Evolutionary conservation across 2,888 invertebrate genomes (phyloP), one percentile per base, ranked within the genome.

Genomic region (Phorcus lineatus): DNA sequence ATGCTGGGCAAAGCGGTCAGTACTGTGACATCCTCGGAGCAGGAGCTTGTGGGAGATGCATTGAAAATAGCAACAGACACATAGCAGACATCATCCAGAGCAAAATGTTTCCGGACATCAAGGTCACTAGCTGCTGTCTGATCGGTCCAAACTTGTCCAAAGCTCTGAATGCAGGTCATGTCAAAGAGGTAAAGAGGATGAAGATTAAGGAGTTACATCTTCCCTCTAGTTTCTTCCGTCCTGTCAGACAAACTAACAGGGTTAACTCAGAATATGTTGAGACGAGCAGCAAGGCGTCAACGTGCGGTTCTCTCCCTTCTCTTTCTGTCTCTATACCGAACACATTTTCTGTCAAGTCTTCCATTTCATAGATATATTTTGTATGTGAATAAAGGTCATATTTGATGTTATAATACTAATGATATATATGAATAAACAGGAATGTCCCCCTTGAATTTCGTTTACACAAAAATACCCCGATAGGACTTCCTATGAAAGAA

Each of bases 21-120:
- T 90, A 87, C 66, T 90, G 90, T 74, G 88, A 90, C 78, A 87
- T 90, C 19, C 85, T 90, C 1, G 90, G 90, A 24, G 87, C 90
- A 6, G 86, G 87, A 67, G 80, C 88, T 7, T 90, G 90, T 54
- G 87, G 87, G n/a, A 81, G 75, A 4, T 90, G 90, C 77, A 89
- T 90, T 7, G 90, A 90, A 75, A 85, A 82, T 31, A 89, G 89
- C 16, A 90, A 89, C 82, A 81, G 88, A 53, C 80, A 83, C 80
- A 88, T 89, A 9, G 90, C 88, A 0, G 87, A 87, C 70, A 87
- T 89, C 75, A 84, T 90, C 13, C 90, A 90, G 74, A 82, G 84
- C 67, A 85, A 87, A 67, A 80, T 87, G 28, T 89, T 88, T 74
- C 89, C 88, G 19, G 83, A 83, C 16, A 87, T 88, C 36, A 87